Base-by-base conservation (phyloP, 64 coral and sea anemone species). In the Hydrozoanthus tunicans region DNA sequence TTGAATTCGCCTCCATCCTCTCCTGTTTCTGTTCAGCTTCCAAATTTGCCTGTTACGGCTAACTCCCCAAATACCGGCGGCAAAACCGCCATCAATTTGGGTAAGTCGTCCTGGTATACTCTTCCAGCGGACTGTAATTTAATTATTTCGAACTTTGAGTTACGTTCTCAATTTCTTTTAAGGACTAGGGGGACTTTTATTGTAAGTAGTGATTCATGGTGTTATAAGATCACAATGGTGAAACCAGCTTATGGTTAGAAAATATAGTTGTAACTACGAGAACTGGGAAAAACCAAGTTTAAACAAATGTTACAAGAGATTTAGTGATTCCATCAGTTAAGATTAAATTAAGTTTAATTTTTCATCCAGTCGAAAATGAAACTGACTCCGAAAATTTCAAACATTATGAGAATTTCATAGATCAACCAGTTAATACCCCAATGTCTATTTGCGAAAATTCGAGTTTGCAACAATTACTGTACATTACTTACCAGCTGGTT, bases 21-120 rank as follows among this genome's bases (percentile, higher is more conserved):
- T 88, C 51, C 69, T 88, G 20, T 88, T 88, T 25, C 56, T 88
- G 56, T 61, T 59, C 59, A 88, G 69, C 9, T 24, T 88, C 69
- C 69, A 88, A 6, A 88, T 74, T 56, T 88, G 84, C 24, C 53
- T 74, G 70, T 74, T 0, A 10, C 84, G 53, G 24, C 74, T 88
- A 59, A 88, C 25, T 75, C 84, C 84, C 84, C 84, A 88, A 32
- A 88, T 13, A 9, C 84, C 68, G 1, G 53, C 2, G 5, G 69
- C 54, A 25, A 25, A 32, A 13, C 84, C 84, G 6, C 67, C 70
- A 51, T 88, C 84, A 15, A 88, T 75, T 13, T 88, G 84, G 55
- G 14, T 43, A 13, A 88, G 58, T 60, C 69, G 26, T 56, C 84
- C 84, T 4, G 84, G 84, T 73, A 88, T 60, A 61, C 9, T 53